A percentile compares a stretch with the other conserved stretches of the same genome.
These are phyloP conservation scores for Stichodactyla mertensii DNA, from an alignment of 64 coral and sea anemone species.

Conservation along the genomic window DNA sequence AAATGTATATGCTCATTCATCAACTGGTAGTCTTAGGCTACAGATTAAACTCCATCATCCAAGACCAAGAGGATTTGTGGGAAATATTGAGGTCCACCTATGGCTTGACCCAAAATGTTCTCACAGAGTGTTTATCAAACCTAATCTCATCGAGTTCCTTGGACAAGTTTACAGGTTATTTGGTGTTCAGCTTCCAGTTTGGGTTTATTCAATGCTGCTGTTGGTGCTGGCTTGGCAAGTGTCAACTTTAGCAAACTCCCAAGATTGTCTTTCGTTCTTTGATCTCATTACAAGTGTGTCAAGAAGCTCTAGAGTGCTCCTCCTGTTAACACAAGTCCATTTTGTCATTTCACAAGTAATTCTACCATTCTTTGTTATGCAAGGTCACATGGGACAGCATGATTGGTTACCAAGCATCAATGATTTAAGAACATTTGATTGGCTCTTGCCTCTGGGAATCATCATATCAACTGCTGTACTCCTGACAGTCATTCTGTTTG, in stretches of 20 bases:
- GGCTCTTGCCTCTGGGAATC: slow-evolving; percentile 68
- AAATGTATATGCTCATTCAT: slow-evolving; percentile 63
- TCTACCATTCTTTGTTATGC: slow-evolving; percentile 70
- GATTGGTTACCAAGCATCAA: slow-evolving; percentile 75
- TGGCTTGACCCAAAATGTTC: slow-evolving; percentile 79
- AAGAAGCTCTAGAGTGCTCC: slow-evolving; percentile 72
- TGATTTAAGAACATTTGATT: slow-evolving; percentile 85
- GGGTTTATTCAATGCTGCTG: slow-evolving; percentile 74
- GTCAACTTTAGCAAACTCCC: slow-evolving; percentile 43
- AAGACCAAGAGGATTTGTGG: slow-evolving; percentile 57
- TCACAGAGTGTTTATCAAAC: slow-evolving; percentile 53
- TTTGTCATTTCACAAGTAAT: slow-evolving; percentile 81
- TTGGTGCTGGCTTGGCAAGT: slow-evolving; percentile 83
- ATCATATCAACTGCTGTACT: slow-evolving; percentile 74
- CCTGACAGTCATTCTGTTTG: slow-evolving; percentile 64
- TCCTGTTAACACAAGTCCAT: slow-evolving; percentile 71
- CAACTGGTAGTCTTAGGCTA: slow-evolving; percentile 45
- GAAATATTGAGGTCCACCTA: slow-evolving; percentile 63
- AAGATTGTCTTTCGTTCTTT: slow-evolving; percentile 75
- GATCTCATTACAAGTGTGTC: slow-evolving; percentile 45
- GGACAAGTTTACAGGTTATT: slow-evolving; percentile 82
- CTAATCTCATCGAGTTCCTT: slow-evolving; percentile 58
- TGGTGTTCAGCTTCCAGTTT: slow-evolving; percentile 62
- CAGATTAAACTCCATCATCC: slow-evolving; percentile 73
- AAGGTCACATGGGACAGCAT: slow-evolving; percentile 61